These are phyloP conservation scores for Palloptera scutellata DNA, from an alignment of 2,888 invertebrate genomes.

Conservation along the genomic window DNA sequence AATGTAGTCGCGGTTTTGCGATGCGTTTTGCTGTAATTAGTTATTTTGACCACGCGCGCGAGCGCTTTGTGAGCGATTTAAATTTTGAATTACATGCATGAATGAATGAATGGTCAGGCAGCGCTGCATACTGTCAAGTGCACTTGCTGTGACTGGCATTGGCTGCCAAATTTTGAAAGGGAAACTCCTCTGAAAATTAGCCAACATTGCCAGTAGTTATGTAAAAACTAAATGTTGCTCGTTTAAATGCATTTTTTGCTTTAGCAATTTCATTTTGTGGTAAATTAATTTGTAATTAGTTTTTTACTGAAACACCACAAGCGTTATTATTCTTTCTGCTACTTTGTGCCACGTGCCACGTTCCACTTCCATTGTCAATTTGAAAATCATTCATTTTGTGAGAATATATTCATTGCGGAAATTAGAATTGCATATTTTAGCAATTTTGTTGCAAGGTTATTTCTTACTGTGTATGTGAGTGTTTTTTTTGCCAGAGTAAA, in stretches of 20 bases:
- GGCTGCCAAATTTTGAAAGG: too few relatives aligned
- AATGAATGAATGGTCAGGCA: background rate
- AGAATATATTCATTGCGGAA: constrained; percentile 43
- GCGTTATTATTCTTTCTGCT: too few relatives aligned
- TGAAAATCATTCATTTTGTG: too few relatives aligned
- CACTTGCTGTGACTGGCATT: too few relatives aligned
- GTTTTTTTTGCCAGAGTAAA: background rate
- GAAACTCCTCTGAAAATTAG: too few relatives aligned
- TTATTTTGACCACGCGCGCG: constrained; percentile 50
- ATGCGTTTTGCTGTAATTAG: constrained; percentile 57
- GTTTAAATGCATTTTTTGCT: background rate
- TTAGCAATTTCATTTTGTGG: constrained; percentile 43
- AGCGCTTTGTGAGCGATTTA: background rate
- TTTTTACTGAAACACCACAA: constrained; percentile 41
- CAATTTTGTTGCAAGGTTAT: constrained; percentile 34
- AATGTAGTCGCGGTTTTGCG: constrained; percentile 19
- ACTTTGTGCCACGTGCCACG: background rate
- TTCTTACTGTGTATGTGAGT: constrained; percentile 4
- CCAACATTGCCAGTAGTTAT: too few relatives aligned
- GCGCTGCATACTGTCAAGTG: too few relatives aligned
- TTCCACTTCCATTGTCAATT: constrained; percentile 35
- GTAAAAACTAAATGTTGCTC: too few relatives aligned
- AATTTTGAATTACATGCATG: background rate
- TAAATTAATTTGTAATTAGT: constrained; percentile 59
- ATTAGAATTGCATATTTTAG: constrained; percentile 58